Evolutionary conservation across 2,797 vertebrate genomes (phyloP), one percentile per base, ranked within the genome.

Genomic region (Danio albolineatus): DNA sequence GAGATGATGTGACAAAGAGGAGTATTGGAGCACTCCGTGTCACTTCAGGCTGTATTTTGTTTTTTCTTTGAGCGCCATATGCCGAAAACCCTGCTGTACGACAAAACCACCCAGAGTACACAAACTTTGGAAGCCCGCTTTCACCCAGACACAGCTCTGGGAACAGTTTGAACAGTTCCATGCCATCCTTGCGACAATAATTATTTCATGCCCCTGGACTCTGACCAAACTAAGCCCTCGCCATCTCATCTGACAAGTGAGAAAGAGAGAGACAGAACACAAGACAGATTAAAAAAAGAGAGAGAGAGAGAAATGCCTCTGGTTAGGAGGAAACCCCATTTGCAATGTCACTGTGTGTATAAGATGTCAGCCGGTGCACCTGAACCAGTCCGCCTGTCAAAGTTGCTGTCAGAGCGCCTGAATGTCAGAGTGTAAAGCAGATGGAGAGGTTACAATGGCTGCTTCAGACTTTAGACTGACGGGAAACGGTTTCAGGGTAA

Each of bases 211-310:
- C 65, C 67, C 43, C 69, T 56, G 62, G 56, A 79, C 60, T 53
- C 44, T 64, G 70, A 77, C 82, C 72, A 76, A 69, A 64, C 65
- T 75, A 81, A 67, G 10, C 81, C 66, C 41, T 28, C 81, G 67
- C 49, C 72, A 76, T 83, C 76, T 82, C 74, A 78, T 86, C 76
- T 83, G 83, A 83, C 77, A 81, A 81, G 48, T 51, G 43, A 72
- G 59, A 54, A 54, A 78, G 38, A 62, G 61, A 83, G 57, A 78
- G 64, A 65, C 5, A 51, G 51, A 78, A 56, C 53, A 70, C 4
- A 46, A 71, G 44, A 56, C 64, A 17, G 66, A 67, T 66, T 51
- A 76, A 44, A 51, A 73, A 56, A 77, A 66, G 21, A 62, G 57
- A 51, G 78, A 28, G 38, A 69, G n/a, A 10, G 48, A 69, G n/a